These are phyloP conservation scores for Ceratotherium simum DNA, from an alignment of 2,113 vertebrate genomes.

Conservation along the genomic window DNA sequence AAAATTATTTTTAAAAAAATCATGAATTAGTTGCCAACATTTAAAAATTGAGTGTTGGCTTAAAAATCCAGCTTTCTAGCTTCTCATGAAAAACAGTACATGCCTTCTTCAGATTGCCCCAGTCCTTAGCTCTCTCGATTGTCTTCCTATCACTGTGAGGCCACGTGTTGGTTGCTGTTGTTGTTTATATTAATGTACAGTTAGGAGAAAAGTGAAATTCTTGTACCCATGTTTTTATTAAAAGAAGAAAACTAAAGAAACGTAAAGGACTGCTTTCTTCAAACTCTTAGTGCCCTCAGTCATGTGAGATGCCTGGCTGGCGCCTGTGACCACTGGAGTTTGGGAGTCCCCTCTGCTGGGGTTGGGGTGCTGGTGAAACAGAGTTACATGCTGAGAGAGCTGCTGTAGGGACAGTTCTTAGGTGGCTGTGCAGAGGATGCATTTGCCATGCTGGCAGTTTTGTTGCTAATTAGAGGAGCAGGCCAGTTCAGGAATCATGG, in stretches of 20 bases:
- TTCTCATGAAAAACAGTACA: not conserved
- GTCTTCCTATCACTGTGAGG: not conserved
- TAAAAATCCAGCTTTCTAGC: not conserved
- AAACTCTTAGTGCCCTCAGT: not conserved
- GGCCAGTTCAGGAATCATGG: not conserved
- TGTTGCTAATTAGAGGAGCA: not conserved
- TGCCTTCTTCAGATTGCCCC: not conserved
- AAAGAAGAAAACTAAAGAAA: not conserved
- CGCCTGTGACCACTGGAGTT: no score
- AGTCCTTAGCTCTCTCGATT: not conserved
- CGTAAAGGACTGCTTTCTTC: not conserved
- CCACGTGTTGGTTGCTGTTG: not conserved
- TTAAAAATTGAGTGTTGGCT: not conserved
- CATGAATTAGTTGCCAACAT: not conserved
- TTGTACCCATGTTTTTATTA: not conserved
- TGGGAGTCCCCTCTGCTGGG: fast-evolving
- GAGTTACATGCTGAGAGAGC: not conserved
- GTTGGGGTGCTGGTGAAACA: not conserved
- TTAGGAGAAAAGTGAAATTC: not conserved
- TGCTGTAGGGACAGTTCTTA: not conserved
- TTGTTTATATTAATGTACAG: not conserved
- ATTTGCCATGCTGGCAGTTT: not conserved
- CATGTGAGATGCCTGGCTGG: no score
- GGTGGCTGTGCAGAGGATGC: not conserved
- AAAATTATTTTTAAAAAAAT: not conserved